Percentiles rank a stretch among this genome's conserved stretches.
phyloP scores from a whole-genome alignment of 35 echinoderm and acorn worm species.

The Holothuria glaberrima region DNA sequence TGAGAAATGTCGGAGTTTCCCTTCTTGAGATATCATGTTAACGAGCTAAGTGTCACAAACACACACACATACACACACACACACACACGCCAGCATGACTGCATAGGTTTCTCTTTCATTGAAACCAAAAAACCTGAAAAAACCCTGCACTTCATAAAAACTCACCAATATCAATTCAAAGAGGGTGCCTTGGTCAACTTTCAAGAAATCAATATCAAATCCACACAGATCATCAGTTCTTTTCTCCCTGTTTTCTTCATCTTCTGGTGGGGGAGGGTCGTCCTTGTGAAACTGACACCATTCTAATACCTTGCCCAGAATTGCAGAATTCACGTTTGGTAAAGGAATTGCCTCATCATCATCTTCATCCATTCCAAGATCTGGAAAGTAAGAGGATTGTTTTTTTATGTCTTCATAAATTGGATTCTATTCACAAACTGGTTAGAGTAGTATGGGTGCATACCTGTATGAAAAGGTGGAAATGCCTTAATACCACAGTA shows the following conservation, averaged over 20 bases:
- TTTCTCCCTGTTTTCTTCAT: constrained; percentile 98
- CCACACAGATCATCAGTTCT: constrained; percentile 94
- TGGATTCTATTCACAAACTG: too few relatives aligned
- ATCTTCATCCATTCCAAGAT: constrained; percentile 99
- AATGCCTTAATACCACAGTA: neutral
- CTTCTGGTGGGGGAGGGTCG: constrained; percentile 96
- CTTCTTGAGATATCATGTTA: too few relatives aligned
- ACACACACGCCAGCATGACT: too few relatives aligned
- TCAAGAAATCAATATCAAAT: constrained; percentile 97
- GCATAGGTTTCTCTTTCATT: too few relatives aligned
- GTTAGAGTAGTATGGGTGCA: neutral
- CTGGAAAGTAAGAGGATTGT: constrained; percentile 48
- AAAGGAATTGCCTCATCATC: constrained; percentile 97
- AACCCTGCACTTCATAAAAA: neutral
- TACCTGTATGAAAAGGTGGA: neutral
- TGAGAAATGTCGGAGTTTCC: too few relatives aligned
- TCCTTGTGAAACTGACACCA: constrained; percentile 98
- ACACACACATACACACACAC: too few relatives aligned
- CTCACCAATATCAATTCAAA: constrained; percentile 99
- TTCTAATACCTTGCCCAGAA: constrained; percentile 91
- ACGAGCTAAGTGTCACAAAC: too few relatives aligned
- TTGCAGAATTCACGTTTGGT: constrained; percentile 96
- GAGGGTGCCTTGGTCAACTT: constrained; percentile 97
- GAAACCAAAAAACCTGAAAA: too few relatives aligned
- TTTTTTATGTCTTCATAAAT: too few relatives aligned